Evolutionary conservation across 2,888 invertebrate genomes (phyloP), one percentile per base, ranked within the genome.

Genomic region (Meteorus cinctellus): DNA sequence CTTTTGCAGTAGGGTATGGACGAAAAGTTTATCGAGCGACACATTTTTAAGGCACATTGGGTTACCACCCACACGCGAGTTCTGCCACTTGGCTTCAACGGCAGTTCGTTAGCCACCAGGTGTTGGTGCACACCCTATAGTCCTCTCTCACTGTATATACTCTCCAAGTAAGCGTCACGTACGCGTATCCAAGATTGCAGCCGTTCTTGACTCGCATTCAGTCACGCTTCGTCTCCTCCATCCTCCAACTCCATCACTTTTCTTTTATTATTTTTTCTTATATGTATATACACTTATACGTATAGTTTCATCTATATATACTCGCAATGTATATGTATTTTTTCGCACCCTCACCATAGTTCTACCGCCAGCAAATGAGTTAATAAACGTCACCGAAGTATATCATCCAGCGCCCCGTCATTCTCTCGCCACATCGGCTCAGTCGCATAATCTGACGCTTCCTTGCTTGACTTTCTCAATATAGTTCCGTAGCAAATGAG

Each of bases 1-100:
- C 34, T 60, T 45, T 27, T 60, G 4, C 27, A 10, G 24, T 12
- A 19, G 41, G 29, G 77, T 71, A 72, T 55, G 68, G 48, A 51
- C 16, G 27, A 65, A 77, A 80, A 81, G 77, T 81, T 83, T 81
- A 82, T 83, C 79, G 81, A 80, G 79, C 78, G 80, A 80, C 79
- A 79, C 79, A 74, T 81, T 80, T 80, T 80, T 77, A 76, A 80
- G 79, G 72, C 76, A 73, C 76, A 78, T 72, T 45, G 73, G 71
- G 70, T 63, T 62, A 70, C 45, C 66, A 73, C 71, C 68, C 72
- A 59, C 12, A 36, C 24, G 29, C 48, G 55, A 68, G 63, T 51
- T 72, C 63, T 72, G 60, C 62, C 65, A 51, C 72, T 76, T 70
- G 74, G 67, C 76, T 75, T 65, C 70, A 34, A 55, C 51, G 63